Conservation (phyloP, 2,888 invertebrate genomes). For the Dasysyrphus tricinctus region DNA sequence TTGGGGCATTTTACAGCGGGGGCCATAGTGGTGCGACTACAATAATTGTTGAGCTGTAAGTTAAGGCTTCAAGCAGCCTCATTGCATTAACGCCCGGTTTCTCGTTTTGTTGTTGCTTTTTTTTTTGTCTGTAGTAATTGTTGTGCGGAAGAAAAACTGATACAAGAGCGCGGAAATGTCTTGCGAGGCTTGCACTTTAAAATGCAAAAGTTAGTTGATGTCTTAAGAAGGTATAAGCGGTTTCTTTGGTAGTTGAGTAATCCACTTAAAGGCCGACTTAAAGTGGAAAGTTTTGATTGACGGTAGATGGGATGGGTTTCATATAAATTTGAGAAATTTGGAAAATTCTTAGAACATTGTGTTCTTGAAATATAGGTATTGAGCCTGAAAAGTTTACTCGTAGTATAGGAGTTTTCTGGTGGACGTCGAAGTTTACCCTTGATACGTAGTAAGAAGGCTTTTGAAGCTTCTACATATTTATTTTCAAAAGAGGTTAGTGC, state of each 20-base stretch:
- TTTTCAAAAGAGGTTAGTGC: no score
- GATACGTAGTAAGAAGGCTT: no score
- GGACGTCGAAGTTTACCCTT: no score
- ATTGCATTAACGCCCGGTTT: slow-evolving; percentile 66
- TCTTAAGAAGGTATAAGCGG: slow-evolving; percentile 4
- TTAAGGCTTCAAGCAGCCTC: slow-evolving; percentile 38
- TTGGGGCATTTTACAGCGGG: not conserved
- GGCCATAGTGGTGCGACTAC: slow-evolving; percentile 6
- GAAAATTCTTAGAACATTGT: not conserved
- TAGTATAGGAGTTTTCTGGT: no score
- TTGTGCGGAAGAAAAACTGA: slow-evolving; percentile 47
- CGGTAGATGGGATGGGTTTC: slow-evolving; percentile 26
- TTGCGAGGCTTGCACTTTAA: slow-evolving; percentile 28
- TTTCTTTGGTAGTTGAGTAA: slow-evolving; percentile 9
- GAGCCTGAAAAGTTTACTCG: no score
- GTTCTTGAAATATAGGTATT: not conserved
- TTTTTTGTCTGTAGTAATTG: slow-evolving; percentile 37
- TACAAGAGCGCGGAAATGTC: slow-evolving; percentile 49
- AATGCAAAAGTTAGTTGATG: slow-evolving; percentile 27
- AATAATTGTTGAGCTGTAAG: slow-evolving; percentile 27
- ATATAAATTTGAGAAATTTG: slow-evolving; percentile 2
- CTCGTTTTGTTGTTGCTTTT: not conserved
- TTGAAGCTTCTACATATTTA: no score
- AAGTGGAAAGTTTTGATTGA: not conserved
- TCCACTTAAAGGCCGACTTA: slow-evolving; percentile 18